Base-by-base conservation (phyloP, 2,888 invertebrate species). In the Heliconius cydno region DNA sequence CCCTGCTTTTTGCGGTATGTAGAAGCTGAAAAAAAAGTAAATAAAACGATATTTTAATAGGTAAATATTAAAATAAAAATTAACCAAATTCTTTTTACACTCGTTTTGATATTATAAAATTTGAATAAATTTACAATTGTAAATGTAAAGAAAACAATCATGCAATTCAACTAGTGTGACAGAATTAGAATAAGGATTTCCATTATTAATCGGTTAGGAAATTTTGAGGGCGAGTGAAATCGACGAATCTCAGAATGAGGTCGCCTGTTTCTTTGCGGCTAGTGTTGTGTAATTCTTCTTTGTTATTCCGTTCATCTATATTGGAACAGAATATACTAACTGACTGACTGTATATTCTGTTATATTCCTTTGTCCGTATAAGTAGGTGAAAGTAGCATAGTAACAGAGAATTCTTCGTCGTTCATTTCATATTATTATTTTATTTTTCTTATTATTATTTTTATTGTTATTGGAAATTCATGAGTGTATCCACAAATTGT, bases 201-300 rank as follows among this genome's bases (percentile, higher is more conserved):
- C 80, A 83, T 84, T 84, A 84, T 86, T 83, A 87, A 88, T 86
- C 85, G 81, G 84, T 88, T 88, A 86, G 84, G 86, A 87, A 88
- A 85, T 84, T 88, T 85, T 84, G 85, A 88, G 86, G 87, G 85
- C 82, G 82, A 85, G 84, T 83, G 85, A 86, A 86, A 86, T 86
- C 87, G 85, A 85, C 87, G 85, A 87, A 88, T 91, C 88, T 86
- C 83, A 84, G 85, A 91, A 90, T 90, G 88, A 87, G 90, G 90
- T 90, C 90, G 86, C 84, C 85, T 78, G 87, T 87, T 88, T 88
- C 87, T 89, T 89, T 88, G 87, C 87, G 88, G 87, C 85, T 85
- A 85, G 86, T 82, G 86, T 90, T 89, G 86, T 85, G 89, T 86
- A 90, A 91, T 84, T 77, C 81, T 87, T 85, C 86, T 90, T 89